Base-by-base conservation (phyloP, 2,888 invertebrate species). In the Allacma fusca region DNA sequence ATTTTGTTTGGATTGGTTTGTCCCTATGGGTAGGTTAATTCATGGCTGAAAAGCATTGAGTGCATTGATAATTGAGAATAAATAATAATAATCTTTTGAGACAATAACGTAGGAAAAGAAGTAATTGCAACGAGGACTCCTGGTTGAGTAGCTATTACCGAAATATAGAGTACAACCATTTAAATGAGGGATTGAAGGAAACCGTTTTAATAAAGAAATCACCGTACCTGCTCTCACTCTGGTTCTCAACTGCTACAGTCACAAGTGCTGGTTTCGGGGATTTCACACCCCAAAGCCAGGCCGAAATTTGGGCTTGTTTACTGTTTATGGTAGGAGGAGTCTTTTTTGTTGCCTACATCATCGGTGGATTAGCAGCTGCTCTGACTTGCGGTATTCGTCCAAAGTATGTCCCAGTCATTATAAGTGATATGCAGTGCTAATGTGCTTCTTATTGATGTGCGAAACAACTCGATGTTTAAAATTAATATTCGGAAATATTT, bases 231-330 rank as follows among this genome's bases (percentile, higher is more conserved):
- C 13, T 78, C 16, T 81, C 82, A 2, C 70, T 81, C 21, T 79
- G 50, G 29, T 82, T 80, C 28, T 72, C 82, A 1, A 43, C 77
- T 24, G 81, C 81, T 19, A 82, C 81, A 1, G 21, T 81, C n/a
- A 80, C 80, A 13, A 79, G 77, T n/a, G 82, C 81, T 19, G 82
- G 82, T 0, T 82, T 76, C 69, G 82, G 82, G 13, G 82, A 82
- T 62, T 82, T 82, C 65, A 72, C 68, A 59, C 81, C 82, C 0
- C 80, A 81, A 67, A 74, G 72, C 50, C 12, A n/a, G 19, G 9
- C 19, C 9, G 82, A 82, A 76, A 57, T 80, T 62, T 43, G 79
- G 12, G 73, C 62, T 21, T 74, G 73, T 1, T 68, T 79, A 59
- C 7, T 80, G 28, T 78, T 77, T 28, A 74, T 75, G 29, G 50